Evolutionary conservation across 2,888 invertebrate genomes (phyloP), one percentile per base, ranked within the genome.

Genomic region (Drosophila imparisetae): DNA sequence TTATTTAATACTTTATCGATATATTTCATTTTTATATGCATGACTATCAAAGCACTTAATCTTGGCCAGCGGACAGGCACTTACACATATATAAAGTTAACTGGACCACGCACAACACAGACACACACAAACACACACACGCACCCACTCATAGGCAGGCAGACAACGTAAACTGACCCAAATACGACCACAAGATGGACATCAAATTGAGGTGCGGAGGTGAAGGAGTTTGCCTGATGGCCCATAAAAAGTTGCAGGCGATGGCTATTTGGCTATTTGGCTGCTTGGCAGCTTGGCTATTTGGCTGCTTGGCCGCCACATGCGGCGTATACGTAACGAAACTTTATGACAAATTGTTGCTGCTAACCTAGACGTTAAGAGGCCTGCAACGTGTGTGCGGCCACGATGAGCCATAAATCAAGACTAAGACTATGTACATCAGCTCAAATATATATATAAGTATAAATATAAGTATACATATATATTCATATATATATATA

Each of bases 281-380:
- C 83, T 75, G 38, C 42, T 48, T 67, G 48, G 48, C 45, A 49
- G 27, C 42, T 49, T 67, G 83, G 86, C 83, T 73, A 70, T 75
- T 84, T 77, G 84, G 81, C 81, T 74, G 62, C 66, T 66, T 75
- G 67, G 70, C 64, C 63, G 76, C 57, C 55, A 15, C 55, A 78
- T 48, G 73, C 75, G 72, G 70, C 81, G 76, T 75, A 84, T 83
- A 82, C 80, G 71, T 69, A 78, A 78, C 76, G 78, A 74, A 77
- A 80, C 79, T 90, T 90, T 90, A 90, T 90, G 90, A 90, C 90
- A 90, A 90, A 90, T 90, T 89, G 90, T 90, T 85, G 84, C 80
- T 81, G 86, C 80, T 80, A 83, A 81, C 79, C 81, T 79, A 77
- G 75, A 76, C 83, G 65, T 80, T 86, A 78, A 85, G 81, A 83